These are phyloP conservation scores for Prorops nasuta DNA, from an alignment of 1,140 invertebrate species.

Conservation along the genomic window DNA sequence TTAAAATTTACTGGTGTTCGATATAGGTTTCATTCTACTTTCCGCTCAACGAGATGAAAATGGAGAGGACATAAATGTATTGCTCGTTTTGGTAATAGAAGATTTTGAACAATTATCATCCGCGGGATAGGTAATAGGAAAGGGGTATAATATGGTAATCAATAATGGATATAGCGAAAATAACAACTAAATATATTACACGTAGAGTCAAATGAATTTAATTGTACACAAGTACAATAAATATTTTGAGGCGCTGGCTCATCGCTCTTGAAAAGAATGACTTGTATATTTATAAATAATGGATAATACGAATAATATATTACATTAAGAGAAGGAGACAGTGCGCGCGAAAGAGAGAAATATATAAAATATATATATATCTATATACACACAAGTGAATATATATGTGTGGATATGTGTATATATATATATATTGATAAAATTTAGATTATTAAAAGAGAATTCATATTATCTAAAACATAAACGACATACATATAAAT, in stretches of 20 bases:
- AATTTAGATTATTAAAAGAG: conserved; percentile 43
- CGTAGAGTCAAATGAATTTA: conserved; percentile 30
- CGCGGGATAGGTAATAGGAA: conserved; percentile 19
- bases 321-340: conserved; percentile 30
- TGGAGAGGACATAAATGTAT: too few species aligned
- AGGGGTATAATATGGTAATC: conserved; percentile 27
- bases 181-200: conserved; percentile 24
- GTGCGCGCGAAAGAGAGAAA: too few species aligned
- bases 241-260: conserved; percentile 38
- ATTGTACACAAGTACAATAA: conserved; percentile 33
- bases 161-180: conserved; percentile 32
- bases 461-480: conserved; percentile 40
- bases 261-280: conserved; percentile 45
- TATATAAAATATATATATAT: conserved; percentile 16
- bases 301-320: conserved; percentile 41
- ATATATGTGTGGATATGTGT: conserved; percentile 5
- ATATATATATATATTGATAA: conserved; percentile 20
- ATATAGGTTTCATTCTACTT: too few species aligned
- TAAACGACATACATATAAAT: conserved; percentile 27
- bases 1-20: too few species aligned
- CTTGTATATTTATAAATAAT: conserved; percentile 56
- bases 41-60: too few species aligned
- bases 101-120: conserved; percentile 26
- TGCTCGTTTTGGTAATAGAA: conserved; percentile 12
- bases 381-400: conserved; percentile 14